Conservation (phyloP, 2,888 invertebrate genomes). For the Andrena trimmerana region DNA sequence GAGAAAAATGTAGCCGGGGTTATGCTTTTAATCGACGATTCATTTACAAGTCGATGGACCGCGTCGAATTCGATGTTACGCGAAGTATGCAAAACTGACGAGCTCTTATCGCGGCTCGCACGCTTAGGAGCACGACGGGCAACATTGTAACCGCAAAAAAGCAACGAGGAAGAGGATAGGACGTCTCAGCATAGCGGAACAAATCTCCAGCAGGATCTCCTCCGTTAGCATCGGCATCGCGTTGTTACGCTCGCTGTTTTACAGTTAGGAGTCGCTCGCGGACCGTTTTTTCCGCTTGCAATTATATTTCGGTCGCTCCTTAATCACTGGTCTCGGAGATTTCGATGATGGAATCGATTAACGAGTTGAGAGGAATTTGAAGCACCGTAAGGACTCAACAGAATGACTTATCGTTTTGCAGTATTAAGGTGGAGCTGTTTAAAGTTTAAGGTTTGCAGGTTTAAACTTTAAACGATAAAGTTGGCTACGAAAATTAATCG, state of each 20-base stretch:
- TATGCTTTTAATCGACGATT: neutral
- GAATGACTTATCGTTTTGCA: neutral
- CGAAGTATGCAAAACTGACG: neutral
- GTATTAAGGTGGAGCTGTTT: neutral
- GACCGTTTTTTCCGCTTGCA: slow-evolving; percentile 43
- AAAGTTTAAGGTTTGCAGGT: neutral
- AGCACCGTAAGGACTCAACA: neutral
- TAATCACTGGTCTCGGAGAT: slow-evolving; percentile 39
- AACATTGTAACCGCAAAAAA: slow-evolving; percentile 54
- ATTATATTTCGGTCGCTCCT: slow-evolving; percentile 37
- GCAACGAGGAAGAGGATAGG: slow-evolving; percentile 35
- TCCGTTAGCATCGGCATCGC: slow-evolving; percentile 68
- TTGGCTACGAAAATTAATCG: neutral
- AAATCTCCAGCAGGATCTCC: slow-evolving; percentile 75
- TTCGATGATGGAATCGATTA: slow-evolving; percentile 6
- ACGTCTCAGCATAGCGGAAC: slow-evolving; percentile 76
- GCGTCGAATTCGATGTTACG: neutral
- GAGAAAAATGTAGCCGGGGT: neutral
- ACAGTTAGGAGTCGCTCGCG: slow-evolving; percentile 77
- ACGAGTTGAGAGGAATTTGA: neutral
- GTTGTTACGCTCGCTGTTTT: slow-evolving; percentile 76
- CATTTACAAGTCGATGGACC: neutral
- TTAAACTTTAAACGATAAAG: neutral
- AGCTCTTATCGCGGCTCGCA: neutral
- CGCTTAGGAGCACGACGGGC: slow-evolving; percentile 24